Evolutionary conservation across 2,113 vertebrate genomes (phyloP), one percentile per base, ranked within the genome.

Genomic region (Hypocryptadius cinnamomeus): DNA sequence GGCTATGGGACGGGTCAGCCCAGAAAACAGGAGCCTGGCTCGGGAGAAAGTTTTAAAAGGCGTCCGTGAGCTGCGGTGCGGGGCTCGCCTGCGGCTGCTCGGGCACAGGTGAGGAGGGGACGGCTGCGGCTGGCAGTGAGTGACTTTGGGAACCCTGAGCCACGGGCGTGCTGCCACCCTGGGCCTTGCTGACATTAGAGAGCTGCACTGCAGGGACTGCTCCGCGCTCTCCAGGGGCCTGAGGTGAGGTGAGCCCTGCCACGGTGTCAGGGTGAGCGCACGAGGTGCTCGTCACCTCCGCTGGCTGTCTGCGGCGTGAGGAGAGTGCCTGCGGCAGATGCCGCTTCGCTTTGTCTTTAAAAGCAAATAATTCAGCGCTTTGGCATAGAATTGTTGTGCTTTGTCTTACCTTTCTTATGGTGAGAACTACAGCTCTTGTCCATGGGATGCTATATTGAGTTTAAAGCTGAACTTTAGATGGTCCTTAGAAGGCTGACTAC

Each of bases 41-140:
- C 2, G 1, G 45, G 13, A 44, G 31, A 8, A 20, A 9, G 35
- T 25, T 51, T 16, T 25, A 10, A 18, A 22, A 42, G 50, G 5
- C 6, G 8, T 7, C 13, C 9, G 18, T 14, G 23, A 15, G 18
- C 7, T 3, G 5, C 21, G 11, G 21, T 9, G 33, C 8, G 14
- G 16, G 12, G 6, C 5, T 45, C 0, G 1, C 3, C 10, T 11
- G 35, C 4, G 31, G 30, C 24, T 10, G 47, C 5, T 18, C 0
- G 2, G 23, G 25, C 2, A 0, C 7, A 1, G 64, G n/a, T n/a
- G n/a, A n/a, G n/a, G 66, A 30, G 33, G 27, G 15, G 13, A 15
- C 1, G 14, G 19, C 28, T 27, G 63, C 40, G 56, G 51, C 31
- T 30, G 27, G 8, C 8, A 20, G 28, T 40, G 40, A 48, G 73